These are phyloP conservation scores for Aleiodes sp. DNA, from an alignment of 1,140 invertebrate genomes.

Conservation along the genomic window DNA sequence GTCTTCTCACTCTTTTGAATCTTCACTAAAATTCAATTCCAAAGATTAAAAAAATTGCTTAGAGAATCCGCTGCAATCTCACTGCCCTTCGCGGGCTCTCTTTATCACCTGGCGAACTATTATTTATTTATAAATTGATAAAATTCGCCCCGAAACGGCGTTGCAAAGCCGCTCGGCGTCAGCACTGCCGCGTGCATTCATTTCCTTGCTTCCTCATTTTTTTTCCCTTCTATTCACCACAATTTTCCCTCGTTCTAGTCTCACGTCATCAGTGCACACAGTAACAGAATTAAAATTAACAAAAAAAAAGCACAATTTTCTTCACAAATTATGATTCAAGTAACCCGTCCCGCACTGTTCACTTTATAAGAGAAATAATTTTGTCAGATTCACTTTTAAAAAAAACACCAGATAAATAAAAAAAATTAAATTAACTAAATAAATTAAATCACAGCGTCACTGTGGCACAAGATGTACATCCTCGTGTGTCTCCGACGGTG, in stretches of 20 bases:
- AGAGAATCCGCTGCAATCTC: no score
- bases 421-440: slow-evolving; percentile 10
- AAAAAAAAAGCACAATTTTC: no score
- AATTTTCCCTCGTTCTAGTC: neutral
- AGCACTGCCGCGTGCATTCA: slow-evolving; percentile 19
- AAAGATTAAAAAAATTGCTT: no score
- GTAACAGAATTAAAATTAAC: neutral
- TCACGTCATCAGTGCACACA: neutral
- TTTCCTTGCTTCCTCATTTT: slow-evolving; percentile 42
- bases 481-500: slow-evolving; percentile 16
- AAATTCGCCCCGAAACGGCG: neutral
- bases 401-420: neutral
- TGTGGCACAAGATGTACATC: slow-evolving; percentile 27
- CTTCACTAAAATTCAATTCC: neutral
- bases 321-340: neutral
- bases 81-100: no score
- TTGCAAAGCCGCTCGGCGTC: slow-evolving; percentile 8
- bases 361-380: neutral
- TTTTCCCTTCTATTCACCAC: neutral
- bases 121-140: no score
- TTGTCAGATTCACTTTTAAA: neutral
- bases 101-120: no score
- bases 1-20: slow-evolving; percentile 9
- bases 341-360: neutral
- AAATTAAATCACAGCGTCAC: slow-evolving; percentile 32